Evolutionary conservation across 2,113 vertebrate genomes (phyloP).

Genomic region (Gnathonemus echidnorhynchus): DNA sequence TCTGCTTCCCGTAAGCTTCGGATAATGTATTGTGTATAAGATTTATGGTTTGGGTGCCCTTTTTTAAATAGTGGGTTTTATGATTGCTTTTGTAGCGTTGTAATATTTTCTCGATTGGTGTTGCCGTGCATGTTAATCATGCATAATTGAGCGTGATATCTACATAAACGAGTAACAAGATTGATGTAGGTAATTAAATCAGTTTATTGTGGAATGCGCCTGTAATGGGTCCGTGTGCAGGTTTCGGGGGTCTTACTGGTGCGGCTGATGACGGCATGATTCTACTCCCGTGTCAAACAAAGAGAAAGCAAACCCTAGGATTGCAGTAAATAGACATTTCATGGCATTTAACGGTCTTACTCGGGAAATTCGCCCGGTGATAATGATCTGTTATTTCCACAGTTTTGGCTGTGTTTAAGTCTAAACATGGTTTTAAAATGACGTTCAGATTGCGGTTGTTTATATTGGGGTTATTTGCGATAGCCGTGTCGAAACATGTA

Average conservation of each 20-base stretch:
- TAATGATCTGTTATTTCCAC: neutral
- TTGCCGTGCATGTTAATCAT: neutral
- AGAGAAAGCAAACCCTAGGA: constrained; percentile 18
- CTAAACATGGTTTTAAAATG: neutral
- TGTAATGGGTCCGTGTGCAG: neutral
- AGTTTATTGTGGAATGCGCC: neutral
- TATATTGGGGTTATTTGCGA: neutral
- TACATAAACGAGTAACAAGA: neutral
- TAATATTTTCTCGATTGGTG: neutral
- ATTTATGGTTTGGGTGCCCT: neutral
- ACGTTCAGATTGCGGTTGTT: neutral
- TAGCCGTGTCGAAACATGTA: neutral
- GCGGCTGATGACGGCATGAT: neutral
- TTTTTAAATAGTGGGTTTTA: neutral
- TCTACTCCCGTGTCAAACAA: constrained; percentile 11
- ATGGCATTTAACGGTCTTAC: neutral
- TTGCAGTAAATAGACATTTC: constrained; percentile 13
- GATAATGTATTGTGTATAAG: neutral
- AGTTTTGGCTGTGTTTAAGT: neutral
- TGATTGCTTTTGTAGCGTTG: neutral
- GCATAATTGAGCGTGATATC: neutral
- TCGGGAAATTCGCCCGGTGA: neutral
- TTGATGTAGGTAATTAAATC: neutral
- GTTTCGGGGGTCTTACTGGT: neutral
- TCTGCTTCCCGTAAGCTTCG: neutral